A percentile compares a stretch with the other conserved stretches of the same genome.
Conservation (phyloP, 2,797 vertebrate genomes). For the Cyprinella venusta region DNA sequence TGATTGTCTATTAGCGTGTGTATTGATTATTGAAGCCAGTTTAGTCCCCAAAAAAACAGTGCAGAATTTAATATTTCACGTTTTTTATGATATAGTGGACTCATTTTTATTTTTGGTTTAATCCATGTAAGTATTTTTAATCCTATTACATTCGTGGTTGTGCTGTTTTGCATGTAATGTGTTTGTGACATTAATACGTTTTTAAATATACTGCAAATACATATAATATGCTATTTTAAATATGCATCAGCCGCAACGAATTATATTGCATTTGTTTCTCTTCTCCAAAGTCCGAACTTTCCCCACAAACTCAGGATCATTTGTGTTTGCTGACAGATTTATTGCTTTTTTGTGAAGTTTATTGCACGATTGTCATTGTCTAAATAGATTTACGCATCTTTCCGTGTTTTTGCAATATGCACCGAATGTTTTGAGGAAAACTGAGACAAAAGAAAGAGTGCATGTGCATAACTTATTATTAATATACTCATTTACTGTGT, state of each 20-base stretch:
- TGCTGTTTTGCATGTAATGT: slow-evolving; percentile 1
- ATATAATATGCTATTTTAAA: background rate
- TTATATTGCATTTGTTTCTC: background rate
- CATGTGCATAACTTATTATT: background rate
- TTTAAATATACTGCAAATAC: background rate
- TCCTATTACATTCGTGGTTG: background rate
- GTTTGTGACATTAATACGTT: background rate
- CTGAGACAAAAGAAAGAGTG: background rate
- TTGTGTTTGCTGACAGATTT: slow-evolving; percentile 7
- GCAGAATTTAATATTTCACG: background rate
- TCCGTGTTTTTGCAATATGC: background rate
- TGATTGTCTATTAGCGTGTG: background rate
- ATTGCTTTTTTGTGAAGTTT: slow-evolving; percentile 24
- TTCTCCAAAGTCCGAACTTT: background rate
- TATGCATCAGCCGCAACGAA: background rate
- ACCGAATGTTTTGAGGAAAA: background rate
- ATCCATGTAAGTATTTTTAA: background rate
- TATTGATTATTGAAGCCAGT: background rate
- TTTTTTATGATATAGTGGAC: background rate
- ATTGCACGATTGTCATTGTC: slow-evolving; percentile 13
- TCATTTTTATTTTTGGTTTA: background rate
- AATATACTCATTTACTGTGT: background rate
- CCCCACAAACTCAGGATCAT: background rate
- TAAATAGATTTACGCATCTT: background rate
- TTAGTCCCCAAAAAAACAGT: background rate